A percentile compares a stretch with the other conserved stretches of the same genome.
Evolutionary conservation across 1,140 invertebrate species (phyloP).

Genomic region (Drosophila simulans): DNA sequence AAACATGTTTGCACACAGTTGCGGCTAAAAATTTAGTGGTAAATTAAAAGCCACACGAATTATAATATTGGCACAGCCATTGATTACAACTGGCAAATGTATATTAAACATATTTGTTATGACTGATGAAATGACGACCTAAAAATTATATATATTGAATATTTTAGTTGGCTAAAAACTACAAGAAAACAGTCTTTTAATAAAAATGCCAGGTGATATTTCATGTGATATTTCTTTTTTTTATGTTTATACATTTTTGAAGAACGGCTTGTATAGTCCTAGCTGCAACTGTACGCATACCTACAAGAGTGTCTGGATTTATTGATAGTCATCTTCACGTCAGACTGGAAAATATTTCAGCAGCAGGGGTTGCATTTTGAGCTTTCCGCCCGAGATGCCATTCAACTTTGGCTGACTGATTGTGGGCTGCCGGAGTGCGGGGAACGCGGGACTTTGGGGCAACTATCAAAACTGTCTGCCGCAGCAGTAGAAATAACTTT

Average conservation of each 20-base stretch:
- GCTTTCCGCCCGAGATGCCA: conserved; percentile 44
- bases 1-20: conserved; percentile 9
- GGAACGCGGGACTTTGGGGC: neutral
- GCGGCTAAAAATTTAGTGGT: neutral
- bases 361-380: conserved; percentile 52
- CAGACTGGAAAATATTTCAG: conserved; percentile 40
- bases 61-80: neutral
- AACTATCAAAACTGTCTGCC: conserved; percentile 76
- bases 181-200: too few relatives aligned
- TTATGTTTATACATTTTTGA: neutral
- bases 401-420: conserved; percentile 50
- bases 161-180: too few relatives aligned
- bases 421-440: conserved; percentile 3
- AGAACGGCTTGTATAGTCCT: neutral
- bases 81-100: neutral
- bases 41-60: neutral
- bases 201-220: too few relatives aligned
- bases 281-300: neutral
- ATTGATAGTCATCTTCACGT: conserved; percentile 53
- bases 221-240: neutral
- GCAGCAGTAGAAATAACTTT: conserved; percentile 50
- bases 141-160: too few relatives aligned
- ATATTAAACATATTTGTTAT: too few relatives aligned
- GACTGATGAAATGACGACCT: too few relatives aligned
- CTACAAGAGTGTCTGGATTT: conserved; percentile 19